Evolutionary conservation across 2,888 invertebrate genomes (phyloP), one percentile per base, ranked within the genome.

Genomic region (Automeris io): DNA sequence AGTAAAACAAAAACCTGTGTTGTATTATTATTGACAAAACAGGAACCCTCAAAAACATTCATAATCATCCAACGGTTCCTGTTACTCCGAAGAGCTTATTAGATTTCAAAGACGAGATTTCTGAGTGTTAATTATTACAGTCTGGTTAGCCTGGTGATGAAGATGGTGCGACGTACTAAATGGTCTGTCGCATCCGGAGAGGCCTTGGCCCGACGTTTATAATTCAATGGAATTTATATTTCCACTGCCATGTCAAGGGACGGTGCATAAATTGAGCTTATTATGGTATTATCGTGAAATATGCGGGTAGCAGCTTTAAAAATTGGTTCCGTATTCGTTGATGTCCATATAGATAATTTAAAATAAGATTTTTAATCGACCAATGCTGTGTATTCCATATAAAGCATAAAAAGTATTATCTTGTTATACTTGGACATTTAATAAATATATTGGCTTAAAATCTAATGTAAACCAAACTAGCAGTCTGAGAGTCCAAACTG

Each of bases 181-280:
- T 57, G 53, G 50, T 43, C 37, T 49, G 46, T 43, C 43, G 34
- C 42, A 46, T 41, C 44, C 43, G 39, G 43, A 41, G 24, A 31
- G 31, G 41, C 44, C 37, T 46, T 45, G 31, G 38, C 42, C 39
- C 37, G 31, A 19, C 32, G 42, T 43, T 42, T 41, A 47, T 50
- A 51, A 49, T 51, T 54, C 47, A 43, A 44, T 43, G n/a, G 33
- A 52, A 52, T 52, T 54, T 54, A 52, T 49, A 52, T 52, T 48
- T 46, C 36, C 40, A 33, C 34, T 25, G 36, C 24, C 31, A 43
- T 40, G 31, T 44, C 37, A 36, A 41, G 33, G 40, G 26, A 29
- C 29, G 23, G 13, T 31, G 35, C 18, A 23, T 25, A 35, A 40
- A 35, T 40, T 35, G 32, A 21, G 25, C 35, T 18, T 31, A 32